These are phyloP conservation scores for Copidosoma aretas DNA, from an alignment of 2,888 invertebrate species.

Conservation along the genomic window DNA sequence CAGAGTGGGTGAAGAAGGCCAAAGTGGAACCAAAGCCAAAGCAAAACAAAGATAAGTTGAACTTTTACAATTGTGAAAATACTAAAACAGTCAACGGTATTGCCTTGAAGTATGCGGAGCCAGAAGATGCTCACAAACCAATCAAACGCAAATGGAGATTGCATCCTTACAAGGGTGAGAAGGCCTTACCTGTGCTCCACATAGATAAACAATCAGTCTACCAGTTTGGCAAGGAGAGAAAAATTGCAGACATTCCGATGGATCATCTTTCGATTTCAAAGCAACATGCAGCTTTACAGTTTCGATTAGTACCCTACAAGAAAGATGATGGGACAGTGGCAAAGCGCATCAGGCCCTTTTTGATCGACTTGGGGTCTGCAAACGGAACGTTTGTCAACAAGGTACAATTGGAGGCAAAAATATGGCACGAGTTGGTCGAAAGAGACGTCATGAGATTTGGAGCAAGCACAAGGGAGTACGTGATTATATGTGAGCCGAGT, in stretches of 20 bases:
- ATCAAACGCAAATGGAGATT: slow-evolving; percentile 89
- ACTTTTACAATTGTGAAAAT: slow-evolving; percentile 72
- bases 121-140: slow-evolving; percentile 94
- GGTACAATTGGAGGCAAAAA: slow-evolving; percentile 85
- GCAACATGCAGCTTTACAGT: slow-evolving; percentile 97
- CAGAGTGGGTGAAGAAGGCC: slow-evolving; percentile 55
- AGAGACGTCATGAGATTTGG: slow-evolving; percentile 98
- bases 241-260: slow-evolving; percentile 93
- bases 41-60: slow-evolving; percentile 88
- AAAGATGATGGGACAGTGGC: slow-evolving; percentile 80
- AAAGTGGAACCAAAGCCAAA: slow-evolving; percentile 62
- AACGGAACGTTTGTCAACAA: slow-evolving; percentile 98
- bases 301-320: slow-evolving; percentile 83
- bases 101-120: slow-evolving; percentile 97
- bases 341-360: slow-evolving; percentile 85
- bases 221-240: slow-evolving; percentile 91
- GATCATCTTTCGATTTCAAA: slow-evolving; percentile 99
- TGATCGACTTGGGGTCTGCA: slow-evolving; percentile 96
- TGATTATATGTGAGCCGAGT: slow-evolving; percentile 91
- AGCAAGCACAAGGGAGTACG: slow-evolving; percentile 95
- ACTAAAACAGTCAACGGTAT: slow-evolving; percentile 95
- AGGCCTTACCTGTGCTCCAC: slow-evolving; percentile 89
- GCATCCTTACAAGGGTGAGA: slow-evolving; percentile 94
- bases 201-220: slow-evolving; percentile 97
- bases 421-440: slow-evolving; percentile 93